Base-by-base conservation (phyloP, 2,888 invertebrate genomes). In the Leptinotarsa haldemani region DNA sequence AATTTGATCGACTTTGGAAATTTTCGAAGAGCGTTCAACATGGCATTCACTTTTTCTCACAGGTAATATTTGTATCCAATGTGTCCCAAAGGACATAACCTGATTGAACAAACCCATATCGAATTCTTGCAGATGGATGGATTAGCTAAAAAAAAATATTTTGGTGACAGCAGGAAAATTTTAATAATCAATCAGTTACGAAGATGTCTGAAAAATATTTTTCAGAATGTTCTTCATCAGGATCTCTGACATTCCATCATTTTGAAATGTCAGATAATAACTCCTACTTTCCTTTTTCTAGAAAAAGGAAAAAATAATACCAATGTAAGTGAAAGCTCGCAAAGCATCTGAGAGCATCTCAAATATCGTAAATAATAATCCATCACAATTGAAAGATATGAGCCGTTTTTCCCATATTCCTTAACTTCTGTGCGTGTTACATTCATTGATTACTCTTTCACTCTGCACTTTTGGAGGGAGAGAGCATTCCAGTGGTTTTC, bases 371-470 rank as follows among this genome's bases (percentile, higher is more conserved):
- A 67, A 50, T 64, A 22, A n/a, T 47, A 61, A 71, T 74, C 70
- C 74, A 74, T 74, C 64, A 71, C 71, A 71, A 74, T 74, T 71
- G 71, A 22, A 48, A 71, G 46, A 65, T 53, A 71, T 22, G 65
- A 50, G 58, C 40, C 40, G 50, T 69, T 61, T 73, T 75, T 69
- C 61, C 48, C 66, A 47, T 47, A 69, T 65, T 40, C 66, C 50
- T 73, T 72, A 66, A 20, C 65, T 69, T 53, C 58, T 48, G 76
- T 78, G 74, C 78, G 76, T 76, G 76, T 48, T 58, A 70, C 52
- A 40, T 65, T 69, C 74, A 78, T 78, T 58, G 78, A 76, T 76
- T 78, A 65, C 67, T 67, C 70, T 70, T 66, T 67, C n/a, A 4
- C 61, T 56, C 56, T 56, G 56, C 13, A 13, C 20, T 50, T 22